phyloP scores from a whole-genome alignment of 2,113 vertebrate genomes.

The Daphoenositta chrysoptera region DNA sequence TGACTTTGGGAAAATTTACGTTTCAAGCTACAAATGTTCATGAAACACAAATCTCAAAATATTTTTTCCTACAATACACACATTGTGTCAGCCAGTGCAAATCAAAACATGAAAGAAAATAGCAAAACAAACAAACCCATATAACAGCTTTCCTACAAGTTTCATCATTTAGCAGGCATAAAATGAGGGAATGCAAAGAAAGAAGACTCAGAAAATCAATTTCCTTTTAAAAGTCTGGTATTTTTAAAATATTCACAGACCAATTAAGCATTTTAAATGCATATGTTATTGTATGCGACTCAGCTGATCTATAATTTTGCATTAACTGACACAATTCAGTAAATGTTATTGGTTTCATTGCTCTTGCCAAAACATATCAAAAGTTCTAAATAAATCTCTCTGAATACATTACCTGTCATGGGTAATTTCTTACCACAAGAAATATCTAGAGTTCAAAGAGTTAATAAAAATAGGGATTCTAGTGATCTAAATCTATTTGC shows the following conservation, averaged over 20 bases:
- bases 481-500: slow-evolving; percentile 53
- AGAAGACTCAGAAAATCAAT: not conserved
- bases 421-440: slow-evolving; percentile 31
- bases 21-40: not conserved
- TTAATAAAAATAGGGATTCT: slow-evolving; percentile 55
- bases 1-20: not conserved
- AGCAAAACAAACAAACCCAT: not conserved
- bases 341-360: not conserved
- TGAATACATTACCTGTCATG: not conserved
- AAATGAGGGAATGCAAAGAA: not conserved
- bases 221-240: not conserved
- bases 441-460: slow-evolving; percentile 46
- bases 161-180: not conserved
- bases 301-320: not conserved
- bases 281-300: not conserved
- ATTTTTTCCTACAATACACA: not conserved
- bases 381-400: slow-evolving; percentile 14
- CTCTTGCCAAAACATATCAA: not conserved
- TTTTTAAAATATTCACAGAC: not conserved
- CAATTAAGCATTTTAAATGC: not conserved
- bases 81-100: not conserved
- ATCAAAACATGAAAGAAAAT: not conserved
- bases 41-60: not conserved
- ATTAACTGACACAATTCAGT: not conserved
- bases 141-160: not conserved